phyloP scores from a whole-genome alignment of 2,888 invertebrate species.

The Heliconius aoede region DNA sequence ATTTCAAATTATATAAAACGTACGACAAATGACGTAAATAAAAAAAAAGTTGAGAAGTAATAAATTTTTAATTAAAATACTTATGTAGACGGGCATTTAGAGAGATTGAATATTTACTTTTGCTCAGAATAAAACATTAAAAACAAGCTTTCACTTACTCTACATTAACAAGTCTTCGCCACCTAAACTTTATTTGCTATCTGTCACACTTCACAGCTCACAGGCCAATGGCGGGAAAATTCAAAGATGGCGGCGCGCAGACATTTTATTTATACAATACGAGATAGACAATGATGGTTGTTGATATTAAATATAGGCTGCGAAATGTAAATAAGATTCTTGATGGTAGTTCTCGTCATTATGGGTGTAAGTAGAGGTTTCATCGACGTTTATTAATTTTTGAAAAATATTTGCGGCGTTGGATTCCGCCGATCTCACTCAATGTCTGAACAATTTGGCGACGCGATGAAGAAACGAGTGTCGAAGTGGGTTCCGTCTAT shows the following conservation, averaged over 20 bases:
- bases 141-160: conserved; percentile 21
- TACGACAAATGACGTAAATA: no score
- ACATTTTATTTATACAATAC: conserved; percentile 29
- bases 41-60: no score
- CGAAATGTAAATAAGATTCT: conserved; percentile 14
- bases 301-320: conserved; percentile 24
- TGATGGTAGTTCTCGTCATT: not conserved
- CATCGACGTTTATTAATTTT: not conserved
- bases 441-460: not conserved
- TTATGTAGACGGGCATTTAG: no score
- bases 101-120: not conserved
- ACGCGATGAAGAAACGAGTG: no score
- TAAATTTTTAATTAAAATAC: no score
- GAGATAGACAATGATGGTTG: conserved; percentile 38
- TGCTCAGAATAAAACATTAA: not conserved
- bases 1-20: no score
- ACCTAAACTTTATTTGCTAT: not conserved
- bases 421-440: not conserved
- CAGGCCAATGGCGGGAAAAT: conserved; percentile 38
- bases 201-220: conserved; percentile 40
- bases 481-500: no score
- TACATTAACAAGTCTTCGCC: conserved; percentile 2
- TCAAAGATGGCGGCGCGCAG: conserved; percentile 24
- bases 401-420: not conserved
- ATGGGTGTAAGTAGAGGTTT: not conserved